phyloP scores from a whole-genome alignment of 2,888 invertebrate species.

The Myathropa florea region DNA sequence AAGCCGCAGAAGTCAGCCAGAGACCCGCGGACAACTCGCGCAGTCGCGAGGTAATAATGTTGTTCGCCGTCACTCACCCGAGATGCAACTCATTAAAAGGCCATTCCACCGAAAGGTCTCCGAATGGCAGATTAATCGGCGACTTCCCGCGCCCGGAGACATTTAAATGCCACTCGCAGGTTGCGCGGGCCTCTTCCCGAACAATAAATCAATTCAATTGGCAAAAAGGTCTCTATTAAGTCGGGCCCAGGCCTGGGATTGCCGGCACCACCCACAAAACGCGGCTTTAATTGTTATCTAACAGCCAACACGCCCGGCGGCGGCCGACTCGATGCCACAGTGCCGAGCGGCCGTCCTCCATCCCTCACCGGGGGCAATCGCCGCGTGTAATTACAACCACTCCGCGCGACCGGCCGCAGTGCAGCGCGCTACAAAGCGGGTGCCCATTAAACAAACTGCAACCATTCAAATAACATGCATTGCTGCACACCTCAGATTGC shows the following conservation, averaged over 20 bases:
- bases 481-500: slow-evolving; percentile 68
- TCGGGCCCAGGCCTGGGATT: slow-evolving; percentile 46
- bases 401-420: not conserved
- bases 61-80: slow-evolving; percentile 41
- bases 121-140: slow-evolving; percentile 15
- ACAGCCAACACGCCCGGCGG: slow-evolving; percentile 54
- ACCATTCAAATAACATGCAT: slow-evolving; percentile 71
- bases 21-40: not conserved
- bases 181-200: slow-evolving; percentile 44
- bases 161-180: slow-evolving; percentile 54
- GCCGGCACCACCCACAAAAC: slow-evolving; percentile 65
- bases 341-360: not conserved
- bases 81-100: slow-evolving; percentile 24
- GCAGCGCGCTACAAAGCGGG: slow-evolving; percentile 59
- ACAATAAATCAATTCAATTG: slow-evolving; percentile 66
- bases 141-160: slow-evolving; percentile 17
- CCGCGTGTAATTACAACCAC: slow-evolving; percentile 37
- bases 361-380: not conserved
- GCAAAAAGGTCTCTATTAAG: slow-evolving; percentile 68
- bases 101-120: slow-evolving; percentile 20
- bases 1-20: not conserved
- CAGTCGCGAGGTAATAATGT: slow-evolving; percentile 44
- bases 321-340: slow-evolving; percentile 39
- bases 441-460: slow-evolving; percentile 69
- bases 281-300: slow-evolving; percentile 69